Conservation (phyloP, 2,113 vertebrate genomes). For the Crotalus horridus region DNA sequence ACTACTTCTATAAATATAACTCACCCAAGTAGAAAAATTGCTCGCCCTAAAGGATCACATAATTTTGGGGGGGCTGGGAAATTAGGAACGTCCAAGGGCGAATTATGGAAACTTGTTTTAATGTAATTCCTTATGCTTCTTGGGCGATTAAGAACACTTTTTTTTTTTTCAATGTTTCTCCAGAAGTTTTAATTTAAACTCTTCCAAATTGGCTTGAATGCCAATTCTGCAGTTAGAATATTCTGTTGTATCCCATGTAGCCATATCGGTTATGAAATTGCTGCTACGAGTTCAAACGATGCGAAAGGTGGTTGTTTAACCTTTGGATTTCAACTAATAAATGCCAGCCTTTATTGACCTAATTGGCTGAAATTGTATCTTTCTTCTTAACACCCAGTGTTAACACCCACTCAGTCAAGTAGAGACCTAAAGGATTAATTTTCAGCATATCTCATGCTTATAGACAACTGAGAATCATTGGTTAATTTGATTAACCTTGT, state of each 20-base stretch:
- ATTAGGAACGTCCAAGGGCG: neutral
- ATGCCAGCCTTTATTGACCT: neutral
- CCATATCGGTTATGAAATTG: constrained; percentile 3
- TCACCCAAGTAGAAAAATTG: too few relatives aligned
- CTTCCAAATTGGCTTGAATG: neutral
- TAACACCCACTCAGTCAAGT: neutral
- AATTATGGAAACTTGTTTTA: neutral
- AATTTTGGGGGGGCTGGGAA: neutral
- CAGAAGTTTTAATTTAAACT: neutral
- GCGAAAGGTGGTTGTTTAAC: neutral
- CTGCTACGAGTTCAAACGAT: neutral
- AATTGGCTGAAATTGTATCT: neutral
- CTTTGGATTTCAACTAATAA: constrained; percentile 26
- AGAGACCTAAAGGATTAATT: neutral
- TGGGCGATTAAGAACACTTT: neutral
- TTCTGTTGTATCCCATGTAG: neutral
- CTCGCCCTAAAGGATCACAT: neutral
- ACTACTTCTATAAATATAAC: neutral
- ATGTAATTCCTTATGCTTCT: neutral
- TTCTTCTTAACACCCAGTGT: neutral
- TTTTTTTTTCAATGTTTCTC: neutral
- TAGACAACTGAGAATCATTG: neutral
- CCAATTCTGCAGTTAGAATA: neutral
- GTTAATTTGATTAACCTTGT: too few relatives aligned
- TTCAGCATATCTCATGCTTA: neutral